phyloP scores from a whole-genome alignment of 2,888 invertebrate genomes.

The Odontocolon sp. region DNA sequence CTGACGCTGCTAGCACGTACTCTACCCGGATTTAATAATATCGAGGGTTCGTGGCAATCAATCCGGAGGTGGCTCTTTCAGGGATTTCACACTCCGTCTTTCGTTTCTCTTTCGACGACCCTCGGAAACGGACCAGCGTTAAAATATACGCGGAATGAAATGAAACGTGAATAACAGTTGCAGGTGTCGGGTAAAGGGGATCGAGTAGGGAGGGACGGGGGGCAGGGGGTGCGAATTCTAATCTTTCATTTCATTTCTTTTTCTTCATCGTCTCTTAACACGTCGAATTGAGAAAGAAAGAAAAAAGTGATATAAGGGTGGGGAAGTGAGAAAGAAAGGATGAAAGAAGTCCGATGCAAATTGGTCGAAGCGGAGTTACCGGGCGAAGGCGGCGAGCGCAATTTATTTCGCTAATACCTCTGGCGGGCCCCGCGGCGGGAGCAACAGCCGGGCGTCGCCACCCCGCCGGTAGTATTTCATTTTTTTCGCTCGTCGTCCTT shows the following conservation, averaged over 20 bases:
- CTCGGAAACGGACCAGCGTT: neutral
- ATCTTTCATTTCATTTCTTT: constrained; percentile 47
- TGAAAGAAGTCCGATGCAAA: constrained; percentile 48
- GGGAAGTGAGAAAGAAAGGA: constrained; percentile 14
- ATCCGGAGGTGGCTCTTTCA: neutral
- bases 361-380: constrained; percentile 40
- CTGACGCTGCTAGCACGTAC: constrained; percentile 35
- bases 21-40: constrained; percentile 51
- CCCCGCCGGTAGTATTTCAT: constrained; percentile 42
- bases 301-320: constrained; percentile 18
- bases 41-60: constrained; percentile 26
- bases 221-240: constrained; percentile 17
- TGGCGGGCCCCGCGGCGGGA: constrained; percentile 28
- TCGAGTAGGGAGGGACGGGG: neutral
- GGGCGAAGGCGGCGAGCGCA: constrained; percentile 47
- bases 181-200: constrained; percentile 22
- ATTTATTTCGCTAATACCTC: constrained; percentile 58
- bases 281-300: constrained; percentile 36
- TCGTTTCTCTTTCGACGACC: neutral
- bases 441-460: constrained; percentile 27
- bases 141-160: constrained; percentile 13
- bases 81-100: constrained; percentile 9
- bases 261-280: constrained; percentile 48
- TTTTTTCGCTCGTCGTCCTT: constrained; percentile 17
- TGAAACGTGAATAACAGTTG: constrained; percentile 29